Evolutionary conservation across 2,888 invertebrate species (phyloP).

Genomic region (Pristionchus mayeri): DNA sequence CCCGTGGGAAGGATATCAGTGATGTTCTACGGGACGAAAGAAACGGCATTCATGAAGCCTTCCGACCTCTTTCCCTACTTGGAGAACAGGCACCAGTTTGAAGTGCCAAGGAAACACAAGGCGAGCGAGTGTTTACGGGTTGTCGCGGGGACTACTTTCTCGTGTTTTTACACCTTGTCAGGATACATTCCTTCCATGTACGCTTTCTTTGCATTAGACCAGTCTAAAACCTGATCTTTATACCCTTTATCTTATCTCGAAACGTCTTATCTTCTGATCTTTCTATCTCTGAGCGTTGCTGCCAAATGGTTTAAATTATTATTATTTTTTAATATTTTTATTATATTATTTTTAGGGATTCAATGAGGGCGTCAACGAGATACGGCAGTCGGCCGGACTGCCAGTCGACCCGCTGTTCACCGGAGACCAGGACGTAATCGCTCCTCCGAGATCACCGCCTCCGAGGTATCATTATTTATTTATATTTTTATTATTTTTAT

Average conservation of each 20-base stretch:
- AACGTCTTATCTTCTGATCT: too few relatives aligned
- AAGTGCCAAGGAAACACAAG: slow-evolving; percentile 67
- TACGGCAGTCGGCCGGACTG: slow-evolving; percentile 65
- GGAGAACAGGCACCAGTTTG: slow-evolving; percentile 57
- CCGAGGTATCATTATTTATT: background rate
- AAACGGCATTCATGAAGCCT: slow-evolving; percentile 71
- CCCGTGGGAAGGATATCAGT: slow-evolving; percentile 64
- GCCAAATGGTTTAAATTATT: background rate
- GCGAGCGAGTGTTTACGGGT: too few relatives aligned
- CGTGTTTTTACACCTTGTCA: too few relatives aligned
- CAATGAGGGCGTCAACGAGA: slow-evolving; percentile 68
- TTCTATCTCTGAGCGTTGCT: too few relatives aligned
- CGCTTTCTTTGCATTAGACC: too few relatives aligned
- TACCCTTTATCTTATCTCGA: too few relatives aligned
- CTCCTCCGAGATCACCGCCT: background rate
- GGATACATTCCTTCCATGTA: too few relatives aligned
- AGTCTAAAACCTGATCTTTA: too few relatives aligned
- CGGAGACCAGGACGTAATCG: background rate
- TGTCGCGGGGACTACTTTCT: too few relatives aligned
- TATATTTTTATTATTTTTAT: background rate
- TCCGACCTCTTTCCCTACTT: slow-evolving; percentile 65
- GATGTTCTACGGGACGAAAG: slow-evolving; percentile 73
- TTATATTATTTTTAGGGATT: slow-evolving; percentile 57
- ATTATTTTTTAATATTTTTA: slow-evolving; percentile 20
- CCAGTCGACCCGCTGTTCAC: slow-evolving; percentile 43